Percentiles rank a stretch among this genome's conserved stretches.
Evolutionary conservation across 2,888 invertebrate species (phyloP).

Genomic region (Sphinx pinastri): DNA sequence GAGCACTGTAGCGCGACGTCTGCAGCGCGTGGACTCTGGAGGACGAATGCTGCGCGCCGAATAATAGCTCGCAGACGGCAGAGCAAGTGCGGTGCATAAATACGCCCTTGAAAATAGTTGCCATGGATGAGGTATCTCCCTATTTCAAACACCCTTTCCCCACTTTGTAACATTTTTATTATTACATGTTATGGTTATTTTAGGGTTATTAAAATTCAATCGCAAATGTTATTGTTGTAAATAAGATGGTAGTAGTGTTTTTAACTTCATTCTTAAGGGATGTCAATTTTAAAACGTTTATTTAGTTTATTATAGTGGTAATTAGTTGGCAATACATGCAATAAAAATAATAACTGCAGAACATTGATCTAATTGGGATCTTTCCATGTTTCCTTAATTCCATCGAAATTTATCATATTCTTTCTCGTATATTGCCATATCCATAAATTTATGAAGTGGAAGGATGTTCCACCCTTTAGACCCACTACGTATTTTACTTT

Average conservation of each 20-base stretch:
- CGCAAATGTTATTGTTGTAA: too few species aligned
- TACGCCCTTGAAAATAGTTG: background rate
- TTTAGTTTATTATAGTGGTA: too few species aligned
- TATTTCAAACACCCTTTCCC: background rate
- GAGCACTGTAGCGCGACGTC: background rate
- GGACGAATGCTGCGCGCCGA: background rate
- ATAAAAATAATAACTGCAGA: too few species aligned
- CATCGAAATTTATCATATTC: background rate
- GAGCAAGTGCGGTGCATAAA: background rate
- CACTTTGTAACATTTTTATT: too few species aligned
- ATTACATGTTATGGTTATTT: too few species aligned
- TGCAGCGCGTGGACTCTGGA: background rate
- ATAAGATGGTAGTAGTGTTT: too few species aligned
- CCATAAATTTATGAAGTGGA: background rate
- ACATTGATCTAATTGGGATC: too few species aligned
- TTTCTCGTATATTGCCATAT: background rate
- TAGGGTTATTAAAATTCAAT: too few species aligned
- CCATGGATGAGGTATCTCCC: background rate
- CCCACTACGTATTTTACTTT: background rate
- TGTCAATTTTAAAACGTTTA: too few species aligned
- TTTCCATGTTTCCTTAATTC: background rate
- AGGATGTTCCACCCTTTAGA: background rate
- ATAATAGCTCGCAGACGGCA: background rate
- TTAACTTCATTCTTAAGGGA: too few species aligned
- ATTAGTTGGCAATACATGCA: too few species aligned